Conservation (phyloP, 2,113 vertebrate genomes). For the Nothocercus julius region DNA sequence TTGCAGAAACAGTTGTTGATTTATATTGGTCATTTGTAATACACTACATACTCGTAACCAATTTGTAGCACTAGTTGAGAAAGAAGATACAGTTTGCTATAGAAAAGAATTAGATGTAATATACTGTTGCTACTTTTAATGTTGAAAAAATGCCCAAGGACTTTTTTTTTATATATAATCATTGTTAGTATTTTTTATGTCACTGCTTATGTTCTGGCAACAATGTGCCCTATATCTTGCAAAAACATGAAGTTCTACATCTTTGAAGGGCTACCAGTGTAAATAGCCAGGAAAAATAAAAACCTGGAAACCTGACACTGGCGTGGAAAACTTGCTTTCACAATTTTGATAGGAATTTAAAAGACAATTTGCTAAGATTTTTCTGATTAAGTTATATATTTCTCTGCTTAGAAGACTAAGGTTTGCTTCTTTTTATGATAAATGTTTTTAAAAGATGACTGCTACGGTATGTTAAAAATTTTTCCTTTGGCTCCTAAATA, state of each 20-base stretch:
- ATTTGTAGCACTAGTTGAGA: slow-evolving; percentile 29
- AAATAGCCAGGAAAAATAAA: neutral
- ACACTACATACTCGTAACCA: neutral
- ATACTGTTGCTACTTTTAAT: slow-evolving; percentile 4
- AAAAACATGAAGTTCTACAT: neutral
- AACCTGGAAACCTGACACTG: neutral
- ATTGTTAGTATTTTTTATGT: neutral
- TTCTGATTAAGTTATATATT: neutral
- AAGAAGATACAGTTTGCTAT: slow-evolving; percentile 39
- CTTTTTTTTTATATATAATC: neutral
- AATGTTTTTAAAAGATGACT: neutral
- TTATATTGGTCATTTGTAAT: slow-evolving; percentile 47
- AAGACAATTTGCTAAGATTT: neutral
- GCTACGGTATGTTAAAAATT: neutral
- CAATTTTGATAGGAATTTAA: fast-evolving
- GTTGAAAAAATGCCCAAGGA: neutral
- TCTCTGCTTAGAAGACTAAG: neutral
- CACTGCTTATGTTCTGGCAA: neutral
- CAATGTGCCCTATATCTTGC: neutral
- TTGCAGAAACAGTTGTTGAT: slow-evolving; percentile 16
- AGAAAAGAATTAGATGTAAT: slow-evolving; percentile 10
- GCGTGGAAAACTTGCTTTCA: neutral
- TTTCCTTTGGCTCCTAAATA: neutral
- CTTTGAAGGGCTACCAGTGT: neutral
- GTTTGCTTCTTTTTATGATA: neutral